Base-by-base conservation (phyloP, 1,140 invertebrate genomes). In the Cephus cinctus region DNA sequence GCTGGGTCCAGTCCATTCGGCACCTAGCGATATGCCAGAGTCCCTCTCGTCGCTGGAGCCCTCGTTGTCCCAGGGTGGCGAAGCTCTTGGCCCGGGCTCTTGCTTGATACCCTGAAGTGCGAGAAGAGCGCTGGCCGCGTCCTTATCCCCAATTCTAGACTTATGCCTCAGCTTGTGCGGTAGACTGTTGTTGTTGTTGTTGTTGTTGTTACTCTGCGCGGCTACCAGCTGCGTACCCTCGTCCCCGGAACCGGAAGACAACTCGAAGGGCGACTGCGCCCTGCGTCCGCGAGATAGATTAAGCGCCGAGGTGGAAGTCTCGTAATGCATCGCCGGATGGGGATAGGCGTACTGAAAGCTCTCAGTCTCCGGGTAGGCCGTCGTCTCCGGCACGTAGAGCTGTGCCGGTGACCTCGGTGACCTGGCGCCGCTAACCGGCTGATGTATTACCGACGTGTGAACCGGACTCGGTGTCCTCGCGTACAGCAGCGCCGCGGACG, bases 151-250 rank as follows among this genome's bases (percentile, higher is more conserved):
- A 34, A 94, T 79, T 58, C 92, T 87, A n/a, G 87, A 88, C 70
- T 96, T 96, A 80, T 96, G 92, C 54, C 93, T 83, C 42, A 96
- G 78, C 71, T 96, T 96, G 56, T 93, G 85, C 0, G 93, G 93
- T 51, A 96, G 69, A 54, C 84, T 84, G 58, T 85, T 86, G 64
- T 85, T 82, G 9, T 50, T 59, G 52, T 71, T 25, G 43, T 52
- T 42, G 55, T 63, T 39, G 54, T 71, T 22, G 57, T 58, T 46
- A 62, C 14, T 79, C 67, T 46, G 71, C 55, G 66, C 76, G 64
- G 44, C 70, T 57, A 44, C 74, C 51, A 76, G 74, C 50, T 65
- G 84, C 64, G 55, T 50, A 46, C 79, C 79, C 57, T 88, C 87
- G 53, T 87, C 87, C 1, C 87, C 84, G 38, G 86, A 87, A 22